Evolutionary conservation across 2,888 invertebrate species (phyloP), one percentile per base, ranked within the genome.

Genomic region (Ceramica pisi): DNA sequence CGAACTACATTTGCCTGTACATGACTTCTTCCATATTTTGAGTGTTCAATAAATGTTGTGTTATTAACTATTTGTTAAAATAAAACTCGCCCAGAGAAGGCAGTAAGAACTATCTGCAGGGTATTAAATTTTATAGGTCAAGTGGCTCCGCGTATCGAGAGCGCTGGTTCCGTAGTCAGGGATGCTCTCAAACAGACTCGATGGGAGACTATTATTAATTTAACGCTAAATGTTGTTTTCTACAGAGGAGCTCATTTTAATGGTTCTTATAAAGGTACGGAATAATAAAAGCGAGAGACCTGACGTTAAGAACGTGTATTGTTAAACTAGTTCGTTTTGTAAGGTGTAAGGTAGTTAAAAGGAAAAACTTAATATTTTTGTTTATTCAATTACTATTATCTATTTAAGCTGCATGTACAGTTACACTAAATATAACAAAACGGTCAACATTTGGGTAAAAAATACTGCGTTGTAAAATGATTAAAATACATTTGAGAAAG

Each of bases 111-210:
- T 70, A 69, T 75, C 64, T 62, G 46, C 38, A 68, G 9, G n/a
- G 48, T 46, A 67, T 67, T 67, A 5, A 16, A 55, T 48, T 38
- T 64, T 50, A 31, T 66, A 67, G 82, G 78, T 73, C 78, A 70
- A 67, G 69, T 63, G 62, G 51, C 55, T 31, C 48, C 64, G 44
- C 21, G 51, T 66, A 23, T 53, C 38, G 38, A 66, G 59, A 44
- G 56, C 65, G 14, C 41, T 16, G 50, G 41, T 56, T 63, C 67
- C 21, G 80, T 50, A 79, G 23, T 51, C 57, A 70, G 53, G 70
- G 70, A 51, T 67, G 63, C 48, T 23, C 80, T 57, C 46, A 64
- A 46, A 53, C 31, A 21, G 26, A 53, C 41, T 62, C 57, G 26
- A 63, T 53, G n/a, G 7, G 9, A 53, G 57, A 51, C 10, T 16